Conservation (phyloP, 1,140 invertebrate genomes). For the Pseudoatta argentina region DNA sequence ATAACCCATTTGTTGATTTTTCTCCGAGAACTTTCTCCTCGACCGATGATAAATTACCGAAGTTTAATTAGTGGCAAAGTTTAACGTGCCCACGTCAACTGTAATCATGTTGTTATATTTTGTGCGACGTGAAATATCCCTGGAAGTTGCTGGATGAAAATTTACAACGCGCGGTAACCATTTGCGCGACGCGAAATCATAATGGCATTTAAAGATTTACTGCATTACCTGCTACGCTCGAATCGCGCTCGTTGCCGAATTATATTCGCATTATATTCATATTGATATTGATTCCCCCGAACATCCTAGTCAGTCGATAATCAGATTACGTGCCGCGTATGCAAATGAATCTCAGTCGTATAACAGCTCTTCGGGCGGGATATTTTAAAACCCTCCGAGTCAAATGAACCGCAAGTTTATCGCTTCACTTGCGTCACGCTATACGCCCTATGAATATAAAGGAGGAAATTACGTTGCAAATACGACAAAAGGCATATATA, state of each 20-base stretch:
- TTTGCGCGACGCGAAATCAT: neutral
- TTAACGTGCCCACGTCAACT: constrained; percentile 12
- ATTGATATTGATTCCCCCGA: constrained; percentile 31
- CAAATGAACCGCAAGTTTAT: constrained; percentile 58
- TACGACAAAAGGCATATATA: constrained; percentile 37
- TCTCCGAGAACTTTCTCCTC: neutral
- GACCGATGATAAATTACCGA: constrained; percentile 1
- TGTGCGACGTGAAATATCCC: neutral
- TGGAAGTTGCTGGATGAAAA: constrained; percentile 6
- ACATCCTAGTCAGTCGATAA: constrained; percentile 39
- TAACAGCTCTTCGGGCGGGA: constrained; percentile 32
- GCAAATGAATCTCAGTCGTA: constrained; percentile 53
- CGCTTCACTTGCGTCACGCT: constrained; percentile 54
- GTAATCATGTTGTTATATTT: constrained; percentile 21
- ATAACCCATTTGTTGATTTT: neutral
- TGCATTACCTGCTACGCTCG: neutral
- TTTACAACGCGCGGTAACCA: constrained; percentile 23
- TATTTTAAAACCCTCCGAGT: constrained; percentile 34
- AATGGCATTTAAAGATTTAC: constrained; percentile 21
- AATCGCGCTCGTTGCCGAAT: constrained; percentile 8
- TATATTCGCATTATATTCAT: constrained; percentile 29
- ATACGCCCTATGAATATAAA: constrained; percentile 56
- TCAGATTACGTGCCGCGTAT: constrained; percentile 37
- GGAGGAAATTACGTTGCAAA: constrained; percentile 46
- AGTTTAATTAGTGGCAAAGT: constrained; percentile 39